These are phyloP conservation scores for Gymnobelideus leadbeateri DNA, from an alignment of 2,113 vertebrate species.

Conservation along the genomic window DNA sequence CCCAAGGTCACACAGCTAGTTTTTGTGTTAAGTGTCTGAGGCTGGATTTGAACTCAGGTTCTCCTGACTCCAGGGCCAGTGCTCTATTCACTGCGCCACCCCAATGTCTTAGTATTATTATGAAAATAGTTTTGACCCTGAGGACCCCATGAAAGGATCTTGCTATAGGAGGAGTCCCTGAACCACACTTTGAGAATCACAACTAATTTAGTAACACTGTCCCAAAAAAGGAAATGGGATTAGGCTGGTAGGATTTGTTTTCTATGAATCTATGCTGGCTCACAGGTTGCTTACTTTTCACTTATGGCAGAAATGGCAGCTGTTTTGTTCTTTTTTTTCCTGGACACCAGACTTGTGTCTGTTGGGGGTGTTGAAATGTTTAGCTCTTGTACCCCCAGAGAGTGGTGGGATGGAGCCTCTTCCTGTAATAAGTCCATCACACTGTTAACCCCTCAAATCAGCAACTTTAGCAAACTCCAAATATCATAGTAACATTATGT, in stretches of 20 bases:
- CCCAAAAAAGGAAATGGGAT: background rate
- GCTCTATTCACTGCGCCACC: too few species aligned
- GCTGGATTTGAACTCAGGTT: too few species aligned
- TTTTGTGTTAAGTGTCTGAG: too few species aligned
- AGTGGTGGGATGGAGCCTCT: constrained; percentile 8
- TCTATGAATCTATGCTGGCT: background rate
- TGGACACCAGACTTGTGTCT: background rate
- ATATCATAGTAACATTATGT: background rate
- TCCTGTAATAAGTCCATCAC: background rate
- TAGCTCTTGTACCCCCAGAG: background rate
- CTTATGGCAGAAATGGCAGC: background rate
- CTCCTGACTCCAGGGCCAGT: too few species aligned
- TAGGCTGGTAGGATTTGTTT: background rate
- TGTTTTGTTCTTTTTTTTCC: background rate
- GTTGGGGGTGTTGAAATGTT: constrained; percentile 10
- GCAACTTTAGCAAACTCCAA: background rate
- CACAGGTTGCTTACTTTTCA: background rate
- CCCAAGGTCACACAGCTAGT: too few species aligned
- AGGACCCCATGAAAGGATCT: background rate
- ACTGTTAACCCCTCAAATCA: background rate
- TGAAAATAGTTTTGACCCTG: background rate
- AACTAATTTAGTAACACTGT: background rate
- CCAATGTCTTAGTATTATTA: background rate
- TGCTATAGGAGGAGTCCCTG: background rate
- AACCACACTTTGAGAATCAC: background rate